Base-by-base conservation (phyloP, 2,888 invertebrate genomes). In the Scaptomyza caliginosa region DNA sequence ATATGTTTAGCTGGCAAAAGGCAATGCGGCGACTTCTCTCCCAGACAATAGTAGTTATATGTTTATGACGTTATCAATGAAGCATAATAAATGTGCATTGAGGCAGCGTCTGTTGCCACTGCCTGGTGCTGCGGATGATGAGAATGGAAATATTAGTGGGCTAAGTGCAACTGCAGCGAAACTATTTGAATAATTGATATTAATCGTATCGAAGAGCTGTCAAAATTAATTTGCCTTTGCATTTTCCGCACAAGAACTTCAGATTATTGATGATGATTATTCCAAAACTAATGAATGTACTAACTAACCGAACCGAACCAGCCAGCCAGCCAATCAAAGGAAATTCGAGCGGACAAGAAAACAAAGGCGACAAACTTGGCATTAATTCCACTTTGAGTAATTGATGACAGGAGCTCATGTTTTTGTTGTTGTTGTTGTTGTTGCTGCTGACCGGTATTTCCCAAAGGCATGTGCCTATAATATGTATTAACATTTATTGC, bases 401-500 rank as follows among this genome's bases (percentile, higher is more conserved):
- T 86, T 86, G 82, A 84, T 63, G 54, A 51, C 16, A 40, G 13
- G 51, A 19, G 48, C 11, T 36, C 7, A 8, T 43, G 26, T 26
- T 28, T 17, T 24, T 42, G 21, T 13, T 23, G 40, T 4, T 40
- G 43, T 11, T 10, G 7, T 17, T 43, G 17, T 26, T 39, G 8
- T 40, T 42, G 2, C 3, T 40, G 48, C 39, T 60, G 71, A 48
- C 51, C 77, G 43, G 28, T 52, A 58, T 38, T 38, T 49, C 70
- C 60, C 50, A 45, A 39, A 63, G 88, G 88, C 62, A 74, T 70
- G 70, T 75, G 76, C 56, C 79, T 87, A 87, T 34, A 34, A 80
- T 80, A 82, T 67, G 60, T 88, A 88, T 83, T 86, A 80, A 66
- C 88, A 88, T 88, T 88, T 88, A 88, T 80, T 86, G 88, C 72